Base-by-base conservation (phyloP, 2,888 invertebrate species). In the Caenorhabditis auriculariae region DNA sequence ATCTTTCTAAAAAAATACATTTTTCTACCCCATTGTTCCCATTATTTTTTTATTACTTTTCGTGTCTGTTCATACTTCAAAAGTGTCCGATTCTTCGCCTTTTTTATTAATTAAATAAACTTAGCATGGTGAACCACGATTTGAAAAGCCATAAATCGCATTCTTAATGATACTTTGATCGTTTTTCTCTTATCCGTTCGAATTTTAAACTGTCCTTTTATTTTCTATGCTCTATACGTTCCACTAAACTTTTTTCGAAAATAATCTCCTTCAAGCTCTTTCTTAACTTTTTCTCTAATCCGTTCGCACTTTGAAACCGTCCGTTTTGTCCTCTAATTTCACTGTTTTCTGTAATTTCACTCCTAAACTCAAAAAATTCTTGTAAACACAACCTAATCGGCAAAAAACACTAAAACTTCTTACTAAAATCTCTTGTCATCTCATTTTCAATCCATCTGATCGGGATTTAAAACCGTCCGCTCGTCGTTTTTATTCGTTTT, bases 271-370 rank as follows among this genome's bases (percentile, higher is more conserved):
- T n/a, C n/a, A n/a, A n/a, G n/a, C n/a, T n/a, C n/a, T n/a, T n/a
- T n/a, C n/a, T n/a, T n/a, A n/a, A n/a, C n/a, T n/a, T n/a, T n/a
- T n/a, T n/a, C n/a, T n/a, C n/a, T n/a, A n/a, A n/a, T n/a, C n/a
- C n/a, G n/a, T n/a, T n/a, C n/a, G n/a, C n/a, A n/a, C 53, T 54
- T 59, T 59, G 44, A 50, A 54, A 48, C 54, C 59, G 50, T 41
- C 59, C 42, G 49, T 53, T 24, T 45, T 56, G 38, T 37, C 50
- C 50, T 26, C 35, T 26, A 43, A 19, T 21, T 28, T 38, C 27
- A 12, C 24, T 38, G 38, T 26, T 43, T 38, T 29, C 45, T 44
- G 17, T 48, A 28, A 32, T 32, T 42, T 42, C 48, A 37, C 35
- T 51, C 43, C 50, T 58, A 51, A 37, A 23, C 28, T 49, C 48